Evolutionary conservation across 2,113 vertebrate species (phyloP), one percentile per base, ranked within the genome.

Genomic region (Phyllostomus hastatus): DNA sequence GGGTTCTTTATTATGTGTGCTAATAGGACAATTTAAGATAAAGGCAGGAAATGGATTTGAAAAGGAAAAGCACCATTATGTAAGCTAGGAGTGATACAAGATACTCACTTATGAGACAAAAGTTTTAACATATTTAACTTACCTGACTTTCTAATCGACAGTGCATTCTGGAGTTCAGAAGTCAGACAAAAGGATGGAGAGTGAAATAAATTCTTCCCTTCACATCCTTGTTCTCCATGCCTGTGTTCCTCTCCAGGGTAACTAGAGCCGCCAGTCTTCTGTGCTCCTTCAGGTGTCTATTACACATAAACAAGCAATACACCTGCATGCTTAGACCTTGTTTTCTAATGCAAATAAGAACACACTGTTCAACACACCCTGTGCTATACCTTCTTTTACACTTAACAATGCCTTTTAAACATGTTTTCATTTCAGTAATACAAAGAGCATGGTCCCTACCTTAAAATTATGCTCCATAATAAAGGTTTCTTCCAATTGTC

Each of bases 11-110:
- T 81, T 83, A 31, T 11, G 1, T 52, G 92, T 38, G 26, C 14
- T 96, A 95, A 76, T 72, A 80, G 54, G 24, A 86, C 26, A 67
- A 43, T 91, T 88, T 57, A 89, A 66, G 41, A 70, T 84, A 69
- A 80, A 86, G 48, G 43, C 26, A 92, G 73, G n/a, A 80, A 92
- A 1, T 79, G 4, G n/a, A 2, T 85, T 92, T 33, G 73, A 92
- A 79, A 87, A 87, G 80, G 50, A 66, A 95, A 89, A 92, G 35
- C 48, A n/a, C 20, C 17, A 28, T 73, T 76, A n/a, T 59, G 15
- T 75, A 69, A 83, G 46, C 24, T 38, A 95, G 26, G 57, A 90
- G 14, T 72, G 64, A 81, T 84, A 26, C 11, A 84, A 95, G 7
- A 38, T 64, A 90, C 26, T 94, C 80, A n/a, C 41, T 73, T 84